These are phyloP conservation scores for Eupithecia tripunctaria DNA, from an alignment of 2,888 invertebrate species.

Conservation along the genomic window DNA sequence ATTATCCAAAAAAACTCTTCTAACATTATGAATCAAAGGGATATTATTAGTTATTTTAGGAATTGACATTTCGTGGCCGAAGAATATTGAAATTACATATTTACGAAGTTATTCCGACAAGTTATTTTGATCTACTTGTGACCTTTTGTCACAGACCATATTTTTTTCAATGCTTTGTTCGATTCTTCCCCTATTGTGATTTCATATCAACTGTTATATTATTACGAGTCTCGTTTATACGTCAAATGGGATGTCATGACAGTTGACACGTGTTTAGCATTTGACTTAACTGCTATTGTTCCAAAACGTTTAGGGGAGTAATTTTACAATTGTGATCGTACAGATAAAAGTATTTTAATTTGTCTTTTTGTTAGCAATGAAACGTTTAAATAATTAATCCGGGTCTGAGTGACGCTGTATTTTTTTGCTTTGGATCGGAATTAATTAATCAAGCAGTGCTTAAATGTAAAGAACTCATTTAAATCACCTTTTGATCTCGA, in stretches of 20 bases:
- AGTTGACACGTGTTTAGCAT: conserved; percentile 82
- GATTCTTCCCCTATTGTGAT: conserved; percentile 61
- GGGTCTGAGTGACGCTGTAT: not conserved
- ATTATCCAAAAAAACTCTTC: not conserved
- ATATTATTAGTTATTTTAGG: not conserved
- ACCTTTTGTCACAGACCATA: conserved; percentile 24
- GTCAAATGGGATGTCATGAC: conserved; percentile 72
- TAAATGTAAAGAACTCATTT: not conserved
- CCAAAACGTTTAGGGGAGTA: conserved; percentile 68
- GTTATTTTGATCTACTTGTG: conserved; percentile 28
- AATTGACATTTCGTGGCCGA: conserved; percentile 27
- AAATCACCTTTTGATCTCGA: not conserved
- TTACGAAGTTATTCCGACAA: conserved; percentile 22
- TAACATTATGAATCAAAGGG: not conserved
- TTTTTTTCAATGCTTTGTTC: conserved; percentile 38
- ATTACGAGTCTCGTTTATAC: conserved; percentile 71
- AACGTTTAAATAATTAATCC: conserved; percentile 10
- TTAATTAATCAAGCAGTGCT: not conserved
- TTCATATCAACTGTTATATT: conserved; percentile 74
- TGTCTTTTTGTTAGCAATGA: conserved; percentile 25
- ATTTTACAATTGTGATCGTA: conserved; percentile 47
- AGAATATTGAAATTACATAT: conserved; percentile 18
- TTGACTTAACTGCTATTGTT: conserved; percentile 77
- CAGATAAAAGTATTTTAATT: conserved; percentile 42
- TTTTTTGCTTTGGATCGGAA: not conserved